Base-by-base conservation (phyloP, 2,888 invertebrate genomes). In the Hypsopygia costalis region DNA sequence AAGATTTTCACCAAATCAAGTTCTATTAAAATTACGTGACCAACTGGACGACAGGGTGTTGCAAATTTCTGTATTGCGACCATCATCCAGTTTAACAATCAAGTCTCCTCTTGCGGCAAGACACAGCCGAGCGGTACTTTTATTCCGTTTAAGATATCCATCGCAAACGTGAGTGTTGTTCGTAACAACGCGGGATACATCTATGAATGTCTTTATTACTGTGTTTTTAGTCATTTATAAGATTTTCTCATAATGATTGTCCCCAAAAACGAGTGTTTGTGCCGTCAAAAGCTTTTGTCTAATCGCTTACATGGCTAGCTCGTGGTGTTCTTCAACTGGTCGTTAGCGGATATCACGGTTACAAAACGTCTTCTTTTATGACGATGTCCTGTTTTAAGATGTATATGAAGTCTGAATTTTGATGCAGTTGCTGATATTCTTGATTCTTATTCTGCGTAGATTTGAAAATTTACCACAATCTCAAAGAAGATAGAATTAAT, bases 241-340 rank as follows among this genome's bases (percentile, higher is more conserved):
- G 88, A 88, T 88, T 88, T 88, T 88, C 88, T 88, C 88, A 88
- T 88, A 87, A 87, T 87, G 88, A 88, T 88, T 88, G 82, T 79
- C 81, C 62, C 82, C 6, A 71, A 81, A 87, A 88, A 86, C 83
- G 86, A 88, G 85, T 78, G 80, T 73, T 66, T 75, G 69, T 68
- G 78, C 81, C 86, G 83, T 81, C 87, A 83, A 86, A 79, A 77
- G 78, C 73, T 65, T 85, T 87, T 85, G 86, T 87, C 81, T 87
- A 86, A 87, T 86, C 86, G 83, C 73, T 73, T 69, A 63, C 69
- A 76, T 75, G 75, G 72, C 66, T 73, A 32, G 37, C 22, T 22
- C 8, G 31, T 31, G 11, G 31, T 31, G 31, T 31, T n/a, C 31
- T 31, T 11, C 31, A 31, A 31, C 31, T 31, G 39, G 43, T 49